phyloP scores from a whole-genome alignment of 2,888 invertebrate species.

The Plebejus argus region DNA sequence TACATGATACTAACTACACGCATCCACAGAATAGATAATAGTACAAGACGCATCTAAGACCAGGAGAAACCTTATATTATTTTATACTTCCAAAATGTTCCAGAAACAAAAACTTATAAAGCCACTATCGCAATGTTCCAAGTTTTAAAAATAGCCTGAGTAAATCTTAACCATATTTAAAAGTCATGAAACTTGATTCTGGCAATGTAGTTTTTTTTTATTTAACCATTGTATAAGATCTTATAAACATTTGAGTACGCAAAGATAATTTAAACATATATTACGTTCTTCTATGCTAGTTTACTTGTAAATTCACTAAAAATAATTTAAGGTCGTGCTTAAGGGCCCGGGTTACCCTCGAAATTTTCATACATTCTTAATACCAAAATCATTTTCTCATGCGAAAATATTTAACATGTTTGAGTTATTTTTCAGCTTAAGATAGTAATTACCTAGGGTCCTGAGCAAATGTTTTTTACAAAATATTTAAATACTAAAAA shows the following conservation, averaged over 20 bases:
- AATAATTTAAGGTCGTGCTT: slow-evolving; percentile 26
- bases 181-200: too few species aligned
- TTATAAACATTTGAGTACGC: not conserved
- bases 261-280: slow-evolving; percentile 26
- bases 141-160: not conserved
- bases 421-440: too few species aligned
- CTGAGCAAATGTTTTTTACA: too few species aligned
- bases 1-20: not conserved
- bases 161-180: not conserved
- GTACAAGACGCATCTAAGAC: not conserved
- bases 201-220: not conserved
- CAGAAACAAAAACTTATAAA: not conserved
- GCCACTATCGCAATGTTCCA: not conserved
- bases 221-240: not conserved
- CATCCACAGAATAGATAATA: too few species aligned
- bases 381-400: too few species aligned
- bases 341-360: too few species aligned
- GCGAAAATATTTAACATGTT: too few species aligned
- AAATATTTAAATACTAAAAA: too few species aligned
- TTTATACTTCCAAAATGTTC: not conserved
- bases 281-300: not conserved
- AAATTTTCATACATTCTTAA: too few species aligned
- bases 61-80: not conserved
- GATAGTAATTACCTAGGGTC: too few species aligned
- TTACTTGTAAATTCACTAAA: slow-evolving; percentile 24